Conservation (phyloP, 2,888 invertebrate species). For the Rhodophaea formosa region DNA sequence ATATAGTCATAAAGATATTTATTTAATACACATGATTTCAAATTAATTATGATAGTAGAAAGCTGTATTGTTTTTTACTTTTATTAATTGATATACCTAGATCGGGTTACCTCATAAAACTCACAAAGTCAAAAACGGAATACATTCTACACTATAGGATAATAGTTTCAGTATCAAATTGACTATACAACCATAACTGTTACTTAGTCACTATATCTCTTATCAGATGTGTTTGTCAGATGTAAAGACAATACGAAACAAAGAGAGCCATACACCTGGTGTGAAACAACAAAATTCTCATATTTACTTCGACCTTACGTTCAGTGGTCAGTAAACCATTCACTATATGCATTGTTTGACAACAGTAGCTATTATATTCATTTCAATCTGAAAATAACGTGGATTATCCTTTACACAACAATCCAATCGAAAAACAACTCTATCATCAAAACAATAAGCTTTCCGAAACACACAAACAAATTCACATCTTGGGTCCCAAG, state of each 20-base stretch:
- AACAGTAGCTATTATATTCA: constrained; percentile 38
- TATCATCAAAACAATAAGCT: neutral
- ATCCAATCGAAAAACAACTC: constrained; percentile 14
- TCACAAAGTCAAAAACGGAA: too few relatives aligned
- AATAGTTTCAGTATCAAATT: too few relatives aligned
- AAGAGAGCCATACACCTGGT: neutral
- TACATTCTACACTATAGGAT: too few relatives aligned
- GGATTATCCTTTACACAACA: constrained; percentile 20
- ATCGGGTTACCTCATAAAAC: too few relatives aligned
- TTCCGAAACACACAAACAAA: neutral
- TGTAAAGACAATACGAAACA: constrained; percentile 12
- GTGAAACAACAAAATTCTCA: constrained; percentile 10
- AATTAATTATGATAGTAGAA: too few relatives aligned
- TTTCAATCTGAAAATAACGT: constrained; percentile 25
- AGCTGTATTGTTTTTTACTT: too few relatives aligned
- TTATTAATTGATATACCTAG: too few relatives aligned
- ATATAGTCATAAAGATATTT: too few relatives aligned
- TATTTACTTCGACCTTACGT: constrained; percentile 28
- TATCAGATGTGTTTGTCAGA: too few relatives aligned
- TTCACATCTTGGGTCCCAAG: constrained; percentile 15
- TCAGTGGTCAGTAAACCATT: constrained; percentile 32
- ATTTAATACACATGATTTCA: too few relatives aligned
- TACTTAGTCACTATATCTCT: too few relatives aligned
- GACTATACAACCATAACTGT: too few relatives aligned
- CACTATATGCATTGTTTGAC: constrained; percentile 42